Evolutionary conservation across 2,888 invertebrate species (phyloP).

Genomic region (Seira musarum): DNA sequence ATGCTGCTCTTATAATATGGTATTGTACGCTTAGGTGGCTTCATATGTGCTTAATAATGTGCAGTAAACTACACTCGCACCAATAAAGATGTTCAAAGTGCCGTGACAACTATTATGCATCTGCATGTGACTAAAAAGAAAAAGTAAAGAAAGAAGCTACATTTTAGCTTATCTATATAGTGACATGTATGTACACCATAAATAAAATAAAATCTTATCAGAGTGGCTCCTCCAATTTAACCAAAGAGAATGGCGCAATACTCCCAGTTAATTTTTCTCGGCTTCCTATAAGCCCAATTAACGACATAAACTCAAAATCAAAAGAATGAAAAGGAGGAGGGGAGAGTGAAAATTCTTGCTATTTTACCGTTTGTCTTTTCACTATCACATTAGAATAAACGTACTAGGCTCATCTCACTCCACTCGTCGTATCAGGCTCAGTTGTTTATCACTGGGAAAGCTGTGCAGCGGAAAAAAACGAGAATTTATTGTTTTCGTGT

Average conservation of each 20-base stretch:
- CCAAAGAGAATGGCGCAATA: conserved; percentile 7
- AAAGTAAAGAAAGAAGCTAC: too few relatives aligned
- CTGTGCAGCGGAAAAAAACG: not conserved
- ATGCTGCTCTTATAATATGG: conserved; percentile 22
- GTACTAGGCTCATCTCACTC: too few relatives aligned
- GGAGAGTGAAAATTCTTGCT: conserved; percentile 2
- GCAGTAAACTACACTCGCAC: conserved; percentile 41
- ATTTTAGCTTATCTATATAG: not conserved
- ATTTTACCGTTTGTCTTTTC: conserved; percentile 1
- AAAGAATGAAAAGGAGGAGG: conserved; percentile 25
- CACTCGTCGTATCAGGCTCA: conserved; percentile 49
- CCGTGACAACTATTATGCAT: conserved; percentile 36
- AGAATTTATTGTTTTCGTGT: not conserved
- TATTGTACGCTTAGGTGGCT: conserved; percentile 12
- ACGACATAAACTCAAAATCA: conserved; percentile 23
- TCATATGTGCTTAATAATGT: conserved; percentile 22
- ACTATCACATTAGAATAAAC: too few relatives aligned
- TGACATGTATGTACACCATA: conserved; percentile 1
- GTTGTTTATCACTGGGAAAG: conserved; percentile 5
- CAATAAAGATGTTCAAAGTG: conserved; percentile 42
- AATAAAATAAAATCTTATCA: conserved; percentile 5
- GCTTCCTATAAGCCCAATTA: conserved; percentile 48
- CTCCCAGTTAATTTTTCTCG: conserved; percentile 2
- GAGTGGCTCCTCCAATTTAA: not conserved
- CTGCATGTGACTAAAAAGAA: not conserved